Evolutionary conservation across 1,140 invertebrate species (phyloP).

Genomic region (Drosophila pallidifrons): DNA sequence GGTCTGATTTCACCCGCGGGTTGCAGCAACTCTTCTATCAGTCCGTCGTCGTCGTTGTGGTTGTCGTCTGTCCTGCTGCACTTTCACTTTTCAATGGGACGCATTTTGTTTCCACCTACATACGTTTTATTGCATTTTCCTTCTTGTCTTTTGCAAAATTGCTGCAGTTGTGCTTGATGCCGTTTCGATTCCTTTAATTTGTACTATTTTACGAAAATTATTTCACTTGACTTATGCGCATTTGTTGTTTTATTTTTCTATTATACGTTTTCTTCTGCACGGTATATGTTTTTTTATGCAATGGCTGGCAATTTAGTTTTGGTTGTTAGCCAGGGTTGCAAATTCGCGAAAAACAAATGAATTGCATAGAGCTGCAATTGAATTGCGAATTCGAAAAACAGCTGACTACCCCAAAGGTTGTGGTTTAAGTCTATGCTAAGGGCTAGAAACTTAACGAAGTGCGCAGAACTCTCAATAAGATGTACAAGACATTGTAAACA

Average conservation of each 20-base stretch:
- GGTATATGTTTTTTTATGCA: conserved; percentile 43
- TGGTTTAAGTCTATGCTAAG: conserved; percentile 5
- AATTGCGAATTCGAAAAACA: background rate
- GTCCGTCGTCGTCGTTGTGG: conserved; percentile 23
- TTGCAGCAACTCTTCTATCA: conserved; percentile 27
- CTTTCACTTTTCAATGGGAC: conserved; percentile 82
- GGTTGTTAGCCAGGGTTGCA: conserved; percentile 48
- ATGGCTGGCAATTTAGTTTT: conserved; percentile 54
- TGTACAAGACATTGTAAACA: background rate
- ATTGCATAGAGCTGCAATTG: conserved; percentile 2
- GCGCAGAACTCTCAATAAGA: background rate
- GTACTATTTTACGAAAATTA: background rate
- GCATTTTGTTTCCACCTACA: conserved; percentile 64
- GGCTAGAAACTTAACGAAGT: conserved; percentile 16
- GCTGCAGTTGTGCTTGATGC: conserved; percentile 24
- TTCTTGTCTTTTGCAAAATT: conserved; percentile 51
- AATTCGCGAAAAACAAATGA: background rate
- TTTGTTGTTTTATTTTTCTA: conserved; percentile 14
- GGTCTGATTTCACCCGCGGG: conserved; percentile 43
- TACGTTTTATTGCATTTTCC: conserved; percentile 58
- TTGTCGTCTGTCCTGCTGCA: conserved; percentile 52
- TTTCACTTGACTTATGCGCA: background rate
- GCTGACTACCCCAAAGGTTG: too few relatives aligned
- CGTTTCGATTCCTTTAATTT: conserved; percentile 5
- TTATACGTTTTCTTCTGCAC: conserved; percentile 27